Conservation (phyloP, 2,113 vertebrate species). For the Willisornis vidua region DNA sequence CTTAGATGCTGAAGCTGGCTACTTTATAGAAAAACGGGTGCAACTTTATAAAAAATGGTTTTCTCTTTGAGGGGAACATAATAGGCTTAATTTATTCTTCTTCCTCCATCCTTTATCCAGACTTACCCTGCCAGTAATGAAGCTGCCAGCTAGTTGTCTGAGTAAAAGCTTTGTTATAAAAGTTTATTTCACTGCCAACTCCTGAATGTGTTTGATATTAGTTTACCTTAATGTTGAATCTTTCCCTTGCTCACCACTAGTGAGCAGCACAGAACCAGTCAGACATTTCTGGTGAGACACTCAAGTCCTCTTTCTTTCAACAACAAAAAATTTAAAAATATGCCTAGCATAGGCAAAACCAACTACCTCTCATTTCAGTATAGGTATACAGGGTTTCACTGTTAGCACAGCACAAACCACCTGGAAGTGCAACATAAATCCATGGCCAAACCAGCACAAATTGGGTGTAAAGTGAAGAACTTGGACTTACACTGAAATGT, state of each 20-base stretch:
- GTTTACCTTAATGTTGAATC: neutral
- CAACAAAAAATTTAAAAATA: neutral
- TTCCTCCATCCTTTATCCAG: neutral
- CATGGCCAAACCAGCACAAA: neutral
- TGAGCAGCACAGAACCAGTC: neutral
- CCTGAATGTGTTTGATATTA: neutral
- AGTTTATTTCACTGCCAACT: neutral
- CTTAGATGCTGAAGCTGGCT: neutral
- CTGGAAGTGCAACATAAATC: neutral
- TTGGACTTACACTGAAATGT: neutral
- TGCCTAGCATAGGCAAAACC: neutral
- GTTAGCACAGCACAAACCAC: neutral
- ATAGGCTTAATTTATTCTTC: neutral
- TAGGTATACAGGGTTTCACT: neutral
- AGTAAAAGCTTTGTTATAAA: neutral
- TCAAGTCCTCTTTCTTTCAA: neutral
- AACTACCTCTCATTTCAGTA: neutral
- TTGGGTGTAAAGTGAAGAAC: neutral
- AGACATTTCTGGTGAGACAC: neutral
- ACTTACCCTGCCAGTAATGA: neutral
- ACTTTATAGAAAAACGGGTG: neutral
- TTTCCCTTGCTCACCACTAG: neutral
- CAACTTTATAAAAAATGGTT: neutral
- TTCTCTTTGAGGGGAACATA: accelerated
- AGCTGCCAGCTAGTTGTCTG: neutral